Base-by-base conservation (phyloP, 2,113 vertebrate genomes). In the Ariopsis seemanni region DNA sequence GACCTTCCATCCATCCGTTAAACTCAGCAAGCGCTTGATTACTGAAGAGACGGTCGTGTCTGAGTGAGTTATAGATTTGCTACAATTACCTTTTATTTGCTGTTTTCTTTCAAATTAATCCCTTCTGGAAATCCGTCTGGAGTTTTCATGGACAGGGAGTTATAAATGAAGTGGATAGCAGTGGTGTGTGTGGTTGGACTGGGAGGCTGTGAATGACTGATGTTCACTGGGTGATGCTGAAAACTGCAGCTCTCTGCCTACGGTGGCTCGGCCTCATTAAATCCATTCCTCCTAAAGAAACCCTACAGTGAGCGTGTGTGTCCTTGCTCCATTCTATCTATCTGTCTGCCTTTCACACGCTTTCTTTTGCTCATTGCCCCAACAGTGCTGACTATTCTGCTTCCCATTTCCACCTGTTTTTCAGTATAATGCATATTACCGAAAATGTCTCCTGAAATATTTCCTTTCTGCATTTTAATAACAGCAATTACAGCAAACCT, bases 181-280 rank as follows among this genome's bases (percentile, higher is more conserved):
- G 63, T 22, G 48, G 58, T 81, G 57, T 62, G 53, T 69, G 15
- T 42, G 50, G 48, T 14, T 75, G 30, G 22, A 72, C 80, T 62
- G 62, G 9, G 62, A 53, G 79, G 30, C 67, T 87, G 85, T 88
- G 67, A 65, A 79, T 79, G 75, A 84, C 30, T 82, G 85, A 84
- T 86, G 57, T 80, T 82, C 25, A 55, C 17, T 77, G 71, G 27
- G 60, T 77, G 78, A 62, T 53, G 53, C 50, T 62, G 72, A 81
- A 81, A 81, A 81, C 79, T 17, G 75, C 42, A 30, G 63, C 67
- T 30, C 15, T 85, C 69, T 83, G 79, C 89, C 87, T 63, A 63
- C 78, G 80, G 85, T 77, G 85, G 75, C 87, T 89, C 87, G 79
- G 85, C 87, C 88, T 89, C 85, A 82, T 89, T 89, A 91, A 89